Conservation (phyloP, 2,113 vertebrate species). For the Gasterosteus aculeatus region DNA sequence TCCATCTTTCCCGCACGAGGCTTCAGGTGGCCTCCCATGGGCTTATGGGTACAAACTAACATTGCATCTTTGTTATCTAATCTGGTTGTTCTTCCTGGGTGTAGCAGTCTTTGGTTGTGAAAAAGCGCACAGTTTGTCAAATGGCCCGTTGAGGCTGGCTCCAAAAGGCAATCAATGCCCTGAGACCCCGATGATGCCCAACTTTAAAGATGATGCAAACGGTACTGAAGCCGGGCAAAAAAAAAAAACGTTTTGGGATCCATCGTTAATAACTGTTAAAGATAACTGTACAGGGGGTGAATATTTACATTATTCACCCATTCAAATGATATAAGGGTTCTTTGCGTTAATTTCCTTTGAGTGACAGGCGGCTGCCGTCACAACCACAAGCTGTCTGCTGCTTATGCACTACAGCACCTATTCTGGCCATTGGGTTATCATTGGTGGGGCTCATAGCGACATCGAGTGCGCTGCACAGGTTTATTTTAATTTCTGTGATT, state of each 20-base stretch:
- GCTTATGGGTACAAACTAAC: neutral
- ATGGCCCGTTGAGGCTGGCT: neutral
- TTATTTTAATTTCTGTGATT: neutral
- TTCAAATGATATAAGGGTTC: too few species aligned
- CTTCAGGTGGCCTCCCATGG: neutral
- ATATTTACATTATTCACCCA: too few species aligned
- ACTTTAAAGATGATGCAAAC: neutral
- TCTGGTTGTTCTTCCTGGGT: neutral
- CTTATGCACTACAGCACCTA: neutral
- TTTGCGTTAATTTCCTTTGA: too few species aligned
- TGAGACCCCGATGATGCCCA: neutral
- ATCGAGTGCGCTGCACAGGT: neutral
- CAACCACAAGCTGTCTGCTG: too few species aligned
- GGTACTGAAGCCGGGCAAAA: neutral
- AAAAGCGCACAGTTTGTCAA: neutral
- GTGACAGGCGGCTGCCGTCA: too few species aligned
- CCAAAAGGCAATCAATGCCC: neutral
- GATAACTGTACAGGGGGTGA: neutral
- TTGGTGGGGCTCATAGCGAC: too few species aligned
- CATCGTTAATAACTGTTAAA: neutral
- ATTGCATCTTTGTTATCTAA: neutral
- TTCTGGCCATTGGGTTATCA: neutral
- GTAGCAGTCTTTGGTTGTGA: neutral
- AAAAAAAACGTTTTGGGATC: neutral
- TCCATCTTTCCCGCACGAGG: too few species aligned